Conservation (phyloP, 1,140 invertebrate genomes). For the Danaus melanippus region DNA sequence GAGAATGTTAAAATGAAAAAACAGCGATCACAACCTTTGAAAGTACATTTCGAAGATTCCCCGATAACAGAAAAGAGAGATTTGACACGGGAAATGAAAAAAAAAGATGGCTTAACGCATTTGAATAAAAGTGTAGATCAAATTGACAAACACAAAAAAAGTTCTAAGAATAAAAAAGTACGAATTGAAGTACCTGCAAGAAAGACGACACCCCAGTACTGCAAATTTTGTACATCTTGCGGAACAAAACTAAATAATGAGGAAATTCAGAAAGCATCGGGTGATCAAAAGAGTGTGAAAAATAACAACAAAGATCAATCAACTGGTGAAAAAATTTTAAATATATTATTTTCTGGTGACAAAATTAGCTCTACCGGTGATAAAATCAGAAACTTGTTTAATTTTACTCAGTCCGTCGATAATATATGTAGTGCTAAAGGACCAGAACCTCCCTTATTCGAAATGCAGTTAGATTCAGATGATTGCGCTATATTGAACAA, state of each 20-base stretch:
- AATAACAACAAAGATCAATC: background rate
- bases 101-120: too few relatives aligned
- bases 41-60: conserved; percentile 16
- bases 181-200: background rate
- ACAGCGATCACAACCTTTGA: conserved; percentile 4
- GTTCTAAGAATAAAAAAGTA: background rate
- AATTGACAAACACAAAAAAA: conserved; percentile 2
- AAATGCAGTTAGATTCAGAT: conserved; percentile 12
- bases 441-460: conserved; percentile 13
- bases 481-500: conserved; percentile 5
- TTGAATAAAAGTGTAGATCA: too few relatives aligned
- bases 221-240: conserved; percentile 18
- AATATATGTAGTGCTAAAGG: background rate
- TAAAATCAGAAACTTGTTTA: conserved; percentile 1
- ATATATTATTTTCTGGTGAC: too few relatives aligned
- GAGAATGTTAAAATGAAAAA: conserved; percentile 3
- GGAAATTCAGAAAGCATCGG: conserved; percentile 21
- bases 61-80: background rate
- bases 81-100: conserved; percentile 2
- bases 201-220: conserved; percentile 1
- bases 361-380: background rate
- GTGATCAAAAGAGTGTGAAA: conserved; percentile 14
- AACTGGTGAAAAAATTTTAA: too few relatives aligned
- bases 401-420: too few relatives aligned
- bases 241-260: conserved; percentile 16